Percentiles rank a stretch among this genome's conserved stretches.
Evolutionary conservation across 2,888 invertebrate species (phyloP).

Genomic region (Eupithecia subumbrata): DNA sequence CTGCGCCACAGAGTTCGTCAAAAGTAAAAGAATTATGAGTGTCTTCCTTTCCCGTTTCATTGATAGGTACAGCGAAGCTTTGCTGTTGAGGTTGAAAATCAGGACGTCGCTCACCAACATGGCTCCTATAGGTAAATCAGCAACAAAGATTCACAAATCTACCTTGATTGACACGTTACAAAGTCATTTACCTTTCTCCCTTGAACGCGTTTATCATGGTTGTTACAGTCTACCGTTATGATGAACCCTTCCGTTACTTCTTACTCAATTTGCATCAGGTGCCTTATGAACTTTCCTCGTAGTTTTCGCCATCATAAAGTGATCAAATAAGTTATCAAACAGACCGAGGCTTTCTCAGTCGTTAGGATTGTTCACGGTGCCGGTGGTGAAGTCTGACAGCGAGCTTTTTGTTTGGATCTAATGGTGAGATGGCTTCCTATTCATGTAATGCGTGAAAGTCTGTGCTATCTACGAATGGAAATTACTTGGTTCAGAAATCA

Average conservation of each 20-base stretch:
- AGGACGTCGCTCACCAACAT: not conserved
- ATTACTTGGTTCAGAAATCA: not conserved
- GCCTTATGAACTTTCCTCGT: conserved; percentile 76
- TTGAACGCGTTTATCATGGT: conserved; percentile 52
- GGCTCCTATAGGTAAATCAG: not conserved
- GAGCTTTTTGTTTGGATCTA: conserved; percentile 70
- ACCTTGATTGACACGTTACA: conserved; percentile 56
- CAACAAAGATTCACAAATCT: conserved; percentile 9
- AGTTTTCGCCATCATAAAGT: conserved; percentile 81
- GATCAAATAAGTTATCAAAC: conserved; percentile 81
- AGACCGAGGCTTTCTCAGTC: conserved; percentile 70
- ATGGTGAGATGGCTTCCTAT: conserved; percentile 66
- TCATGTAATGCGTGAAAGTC: conserved; percentile 43
- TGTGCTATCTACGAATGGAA: conserved; percentile 19
- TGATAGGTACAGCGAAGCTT: not conserved
- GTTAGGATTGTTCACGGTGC: conserved; percentile 75
- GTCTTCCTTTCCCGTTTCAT: not conserved
- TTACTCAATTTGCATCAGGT: conserved; percentile 75
- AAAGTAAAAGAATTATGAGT: too few species aligned
- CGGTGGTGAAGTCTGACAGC: conserved; percentile 66
- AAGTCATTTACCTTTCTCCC: conserved; percentile 65
- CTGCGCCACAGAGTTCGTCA: too few species aligned
- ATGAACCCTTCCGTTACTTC: conserved; percentile 64
- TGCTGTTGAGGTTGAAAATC: not conserved
- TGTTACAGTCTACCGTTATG: conserved; percentile 69